Evolutionary conservation across 2,888 invertebrate species (phyloP), one percentile per base, ranked within the genome.

Genomic region (Entomobrya proxima): DNA sequence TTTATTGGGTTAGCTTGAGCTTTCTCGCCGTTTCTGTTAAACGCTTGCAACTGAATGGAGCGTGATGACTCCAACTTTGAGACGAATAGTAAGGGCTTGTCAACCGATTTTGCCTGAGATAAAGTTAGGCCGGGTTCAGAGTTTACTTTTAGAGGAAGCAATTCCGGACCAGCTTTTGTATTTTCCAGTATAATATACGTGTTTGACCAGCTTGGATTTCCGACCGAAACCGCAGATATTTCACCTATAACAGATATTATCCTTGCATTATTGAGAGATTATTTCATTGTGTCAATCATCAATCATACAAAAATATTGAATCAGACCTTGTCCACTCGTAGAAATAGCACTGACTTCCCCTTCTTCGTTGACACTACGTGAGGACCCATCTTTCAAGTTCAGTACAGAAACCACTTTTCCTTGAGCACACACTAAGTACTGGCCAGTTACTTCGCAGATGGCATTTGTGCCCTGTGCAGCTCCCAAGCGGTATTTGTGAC

Each of bases 141-240:
- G 3, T 75, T 64, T 27, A 75, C 61, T 24, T 83, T 83, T n/a
- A 89, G 35, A 37, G 89, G 89, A 21, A 88, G 50, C 9, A 89
- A 37, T 75, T 89, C 89, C 3, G 88, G 85, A 1, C 86, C 87
- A 55, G 86, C 78, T 85, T 85, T 88, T 2, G 85, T 13, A 58
- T 89, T 89, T 84, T 87, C 86, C n/a, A 88, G 27, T 13, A 89
- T 85, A 24, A 86, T 79, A 61, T 87, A 89, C 9, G 87, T 76
- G 55, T 87, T 78, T 0, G 76, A 82, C 74, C 37, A 67, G 3
- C 78, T 86, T 76, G 86, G 84, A 76, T 87, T 87, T 55, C 77
- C 87, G 18, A 90, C 40, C 30, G 85, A 79, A 9, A 85, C 52
- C 0, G 83, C 88, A 0, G 84, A 75, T 7, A 88, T 67, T 40